Percentiles rank a stretch among this genome's conserved stretches.
Evolutionary conservation across 2,113 vertebrate species (phyloP).

Genomic region (Oxygymnocypris stewartii): DNA sequence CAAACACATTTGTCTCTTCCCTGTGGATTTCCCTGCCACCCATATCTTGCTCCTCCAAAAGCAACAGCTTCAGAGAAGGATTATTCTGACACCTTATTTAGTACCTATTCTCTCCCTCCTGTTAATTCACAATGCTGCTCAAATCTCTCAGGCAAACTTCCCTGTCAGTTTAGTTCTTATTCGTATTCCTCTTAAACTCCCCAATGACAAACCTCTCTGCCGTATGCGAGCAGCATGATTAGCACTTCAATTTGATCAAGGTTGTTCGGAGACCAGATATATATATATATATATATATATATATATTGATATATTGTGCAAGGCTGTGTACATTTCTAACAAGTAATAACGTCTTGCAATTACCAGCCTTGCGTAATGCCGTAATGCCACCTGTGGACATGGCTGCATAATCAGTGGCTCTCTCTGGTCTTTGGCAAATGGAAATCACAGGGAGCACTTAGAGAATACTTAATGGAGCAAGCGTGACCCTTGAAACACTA

Average conservation of each 20-base stretch:
- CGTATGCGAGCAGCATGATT: not conserved
- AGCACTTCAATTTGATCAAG: not conserved
- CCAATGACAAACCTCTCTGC: slow-evolving; percentile 22
- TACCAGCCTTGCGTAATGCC: slow-evolving; percentile 19
- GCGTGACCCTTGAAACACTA: slow-evolving; percentile 42
- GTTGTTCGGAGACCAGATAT: not conserved
- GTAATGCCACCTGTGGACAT: slow-evolving; percentile 40
- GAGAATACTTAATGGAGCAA: slow-evolving; percentile 45
- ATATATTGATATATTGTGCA: too few species aligned
- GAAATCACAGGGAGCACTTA: slow-evolving; percentile 41
- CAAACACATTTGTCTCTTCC: slow-evolving; percentile 31
- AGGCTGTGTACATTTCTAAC: not conserved
- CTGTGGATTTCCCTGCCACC: slow-evolving; percentile 62
- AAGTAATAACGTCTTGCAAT: slow-evolving; percentile 14
- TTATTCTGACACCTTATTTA: slow-evolving; percentile 63
- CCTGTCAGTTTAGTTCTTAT: slow-evolving; percentile 13
- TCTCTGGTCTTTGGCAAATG: slow-evolving; percentile 37
- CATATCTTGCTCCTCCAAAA: slow-evolving; percentile 64
- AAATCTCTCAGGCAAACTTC: slow-evolving; percentile 35
- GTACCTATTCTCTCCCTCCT: slow-evolving; percentile 28
- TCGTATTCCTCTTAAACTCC: slow-evolving; percentile 21
- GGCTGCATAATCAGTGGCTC: slow-evolving; percentile 35
- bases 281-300: not conserved
- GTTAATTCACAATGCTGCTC: slow-evolving; percentile 23
- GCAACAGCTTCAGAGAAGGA: slow-evolving; percentile 66